Evolutionary conservation across 2,888 invertebrate species (phyloP).

Genomic region (Horisme vitalbata): DNA sequence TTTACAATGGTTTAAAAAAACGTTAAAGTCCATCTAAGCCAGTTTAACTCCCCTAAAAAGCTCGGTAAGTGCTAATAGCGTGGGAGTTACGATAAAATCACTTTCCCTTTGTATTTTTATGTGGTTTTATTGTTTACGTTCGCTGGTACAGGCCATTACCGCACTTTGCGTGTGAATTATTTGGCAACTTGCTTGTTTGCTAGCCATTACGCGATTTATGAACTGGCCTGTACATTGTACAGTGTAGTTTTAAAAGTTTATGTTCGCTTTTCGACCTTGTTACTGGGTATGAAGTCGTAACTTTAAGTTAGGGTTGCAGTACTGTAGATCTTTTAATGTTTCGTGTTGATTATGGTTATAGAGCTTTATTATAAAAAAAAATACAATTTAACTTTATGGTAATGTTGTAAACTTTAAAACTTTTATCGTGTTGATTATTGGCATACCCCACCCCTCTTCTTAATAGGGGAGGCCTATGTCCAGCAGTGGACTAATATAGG

Average conservation of each 20-base stretch:
- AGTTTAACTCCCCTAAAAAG: conserved; percentile 13
- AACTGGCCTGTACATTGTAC: conserved; percentile 42
- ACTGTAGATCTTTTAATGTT: no score
- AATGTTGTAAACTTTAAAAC: no score
- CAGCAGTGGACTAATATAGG: no score
- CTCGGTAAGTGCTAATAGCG: conserved; percentile 9
- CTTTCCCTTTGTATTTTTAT: conserved; percentile 63
- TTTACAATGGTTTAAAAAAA: background rate
- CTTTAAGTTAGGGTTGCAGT: background rate
- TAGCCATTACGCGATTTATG: conserved; percentile 70
- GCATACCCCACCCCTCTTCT: no score
- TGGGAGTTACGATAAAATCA: conserved; percentile 44
- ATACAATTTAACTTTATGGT: no score
- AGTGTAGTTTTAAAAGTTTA: conserved; percentile 21
- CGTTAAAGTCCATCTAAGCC: conserved; percentile 7
- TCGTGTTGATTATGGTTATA: no score
- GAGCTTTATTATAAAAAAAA: no score
- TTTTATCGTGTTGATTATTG: no score
- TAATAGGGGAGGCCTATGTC: no score
- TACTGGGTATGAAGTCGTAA: background rate
- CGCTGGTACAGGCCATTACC: conserved; percentile 59
- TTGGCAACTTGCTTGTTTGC: conserved; percentile 60
- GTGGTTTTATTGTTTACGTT: conserved; percentile 71
- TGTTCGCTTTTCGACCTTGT: conserved; percentile 8
- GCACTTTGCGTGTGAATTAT: conserved; percentile 72